phyloP scores from a whole-genome alignment of 2,888 invertebrate species.

The Drosophila mimetica region DNA sequence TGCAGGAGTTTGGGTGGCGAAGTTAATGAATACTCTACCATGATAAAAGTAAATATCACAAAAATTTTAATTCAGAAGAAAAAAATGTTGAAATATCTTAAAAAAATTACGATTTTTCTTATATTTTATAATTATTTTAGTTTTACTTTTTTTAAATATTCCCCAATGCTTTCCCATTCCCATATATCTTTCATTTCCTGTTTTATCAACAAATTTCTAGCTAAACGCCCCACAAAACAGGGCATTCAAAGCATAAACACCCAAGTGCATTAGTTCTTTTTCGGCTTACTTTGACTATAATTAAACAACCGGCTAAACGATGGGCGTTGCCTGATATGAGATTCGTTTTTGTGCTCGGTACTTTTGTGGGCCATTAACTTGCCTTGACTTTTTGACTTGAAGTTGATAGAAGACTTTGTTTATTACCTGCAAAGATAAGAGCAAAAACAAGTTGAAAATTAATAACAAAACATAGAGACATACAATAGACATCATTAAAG shows the following conservation, averaged over 20 bases:
- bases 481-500: conserved; percentile 39
- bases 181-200: not conserved
- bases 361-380: conserved; percentile 14
- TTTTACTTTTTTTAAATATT: not conserved
- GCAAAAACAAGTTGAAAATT: conserved; percentile 14
- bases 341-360: conserved; percentile 7
- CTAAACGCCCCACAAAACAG: not conserved
- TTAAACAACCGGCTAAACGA: conserved; percentile 11
- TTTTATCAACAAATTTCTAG: not conserved
- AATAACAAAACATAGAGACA: conserved; percentile 16
- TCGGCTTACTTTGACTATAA: conserved; percentile 1
- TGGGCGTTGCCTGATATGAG: conserved; percentile 30
- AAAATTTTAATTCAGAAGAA: too few species aligned
- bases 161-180: not conserved
- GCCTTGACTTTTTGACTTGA: conserved; percentile 15
- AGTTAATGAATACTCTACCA: not conserved
- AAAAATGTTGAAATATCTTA: too few species aligned
- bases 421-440: conserved; percentile 43
- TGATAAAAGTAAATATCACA: too few species aligned
- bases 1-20: not conserved
- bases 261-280: not conserved
- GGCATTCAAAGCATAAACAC: not conserved
- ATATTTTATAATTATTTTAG: not conserved
- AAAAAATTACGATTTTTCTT: too few species aligned
- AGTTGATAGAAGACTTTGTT: conserved; percentile 25